Evolutionary conservation across 2,888 invertebrate genomes (phyloP).

Genomic region (Tipula vernalis): DNA sequence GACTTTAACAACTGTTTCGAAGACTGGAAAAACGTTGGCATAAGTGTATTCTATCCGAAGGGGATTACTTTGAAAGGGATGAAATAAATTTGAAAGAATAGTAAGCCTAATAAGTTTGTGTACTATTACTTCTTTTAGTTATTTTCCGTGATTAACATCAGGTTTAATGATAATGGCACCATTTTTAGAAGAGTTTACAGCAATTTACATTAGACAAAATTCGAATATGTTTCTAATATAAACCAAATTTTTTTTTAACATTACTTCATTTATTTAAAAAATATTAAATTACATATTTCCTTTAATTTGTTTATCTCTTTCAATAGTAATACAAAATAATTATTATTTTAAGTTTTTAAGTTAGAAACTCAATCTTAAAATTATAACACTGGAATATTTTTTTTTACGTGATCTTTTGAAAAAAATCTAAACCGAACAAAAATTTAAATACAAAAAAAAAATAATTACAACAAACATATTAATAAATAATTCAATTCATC

Average conservation of each 20-base stretch:
- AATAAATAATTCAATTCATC: neutral
- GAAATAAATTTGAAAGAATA: too few species aligned
- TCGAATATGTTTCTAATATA: too few species aligned
- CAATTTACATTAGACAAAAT: too few species aligned
- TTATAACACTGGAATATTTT: neutral
- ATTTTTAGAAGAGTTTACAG: too few species aligned
- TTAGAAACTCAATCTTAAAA: neutral
- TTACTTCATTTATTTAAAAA: neutral
- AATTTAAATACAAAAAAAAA: neutral
- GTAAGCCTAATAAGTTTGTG: too few species aligned
- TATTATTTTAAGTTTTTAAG: neutral
- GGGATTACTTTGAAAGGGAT: too few species aligned
- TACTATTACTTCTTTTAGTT: too few species aligned
- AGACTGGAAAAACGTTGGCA: too few species aligned
- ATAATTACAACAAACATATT: neutral
- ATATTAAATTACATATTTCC: neutral
- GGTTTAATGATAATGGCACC: too few species aligned
- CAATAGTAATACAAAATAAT: neutral
- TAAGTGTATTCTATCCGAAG: too few species aligned
- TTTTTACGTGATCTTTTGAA: neutral
- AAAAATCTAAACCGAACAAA: neutral
- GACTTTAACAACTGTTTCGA: too few species aligned
- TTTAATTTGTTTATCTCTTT: neutral
- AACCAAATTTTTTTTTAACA: neutral
- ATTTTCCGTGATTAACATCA: too few species aligned